Percentiles rank a stretch among this genome's conserved stretches.
These are phyloP conservation scores for Neofelis nebulosa DNA, from an alignment of 2,113 vertebrate genomes.

Conservation along the genomic window DNA sequence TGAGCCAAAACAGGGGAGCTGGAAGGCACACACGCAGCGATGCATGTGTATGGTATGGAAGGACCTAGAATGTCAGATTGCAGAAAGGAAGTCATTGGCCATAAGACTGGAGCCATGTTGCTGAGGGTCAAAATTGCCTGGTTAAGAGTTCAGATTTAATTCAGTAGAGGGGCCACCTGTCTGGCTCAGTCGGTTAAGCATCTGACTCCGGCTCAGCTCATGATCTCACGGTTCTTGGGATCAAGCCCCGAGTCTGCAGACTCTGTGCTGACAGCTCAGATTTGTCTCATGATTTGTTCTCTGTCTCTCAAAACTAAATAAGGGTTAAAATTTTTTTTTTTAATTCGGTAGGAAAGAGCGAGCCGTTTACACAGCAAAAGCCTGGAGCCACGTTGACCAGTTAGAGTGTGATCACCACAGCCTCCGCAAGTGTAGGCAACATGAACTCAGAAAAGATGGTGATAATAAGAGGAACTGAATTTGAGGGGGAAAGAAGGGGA, in stretches of 20 bases:
- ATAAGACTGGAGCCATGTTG: accelerated
- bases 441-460: neutral
- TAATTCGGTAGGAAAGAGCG: neutral
- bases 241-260: no score
- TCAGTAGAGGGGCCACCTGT: neutral
- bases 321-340: accelerated
- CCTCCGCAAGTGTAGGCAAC: neutral
- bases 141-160: neutral
- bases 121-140: neutral
- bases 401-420: neutral
- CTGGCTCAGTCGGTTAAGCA: no score
- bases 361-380: neutral
- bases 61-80: neutral
- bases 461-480: neutral
- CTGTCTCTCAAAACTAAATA: no score
- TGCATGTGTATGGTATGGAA: neutral
- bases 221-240: no score
- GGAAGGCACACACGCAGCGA: accelerated
- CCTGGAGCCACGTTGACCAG: neutral
- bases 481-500: neutral
- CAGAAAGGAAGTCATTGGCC: neutral
- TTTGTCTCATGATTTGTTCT: no score
- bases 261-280: no score
- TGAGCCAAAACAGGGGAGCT: neutral
- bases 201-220: no score